Base-by-base conservation (phyloP, 1,140 invertebrate species). In the Wiebesia pumilae region DNA sequence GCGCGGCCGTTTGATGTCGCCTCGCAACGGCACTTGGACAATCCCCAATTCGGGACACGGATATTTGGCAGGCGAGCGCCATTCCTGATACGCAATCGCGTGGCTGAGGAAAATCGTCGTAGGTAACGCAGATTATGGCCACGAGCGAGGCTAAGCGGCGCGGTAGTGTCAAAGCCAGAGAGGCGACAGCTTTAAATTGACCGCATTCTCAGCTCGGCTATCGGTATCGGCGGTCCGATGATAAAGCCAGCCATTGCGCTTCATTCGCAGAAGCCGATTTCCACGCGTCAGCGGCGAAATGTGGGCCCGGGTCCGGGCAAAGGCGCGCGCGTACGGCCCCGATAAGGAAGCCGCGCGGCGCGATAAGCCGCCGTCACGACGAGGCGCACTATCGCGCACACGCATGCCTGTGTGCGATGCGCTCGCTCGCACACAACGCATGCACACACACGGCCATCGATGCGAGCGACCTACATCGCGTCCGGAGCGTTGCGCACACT, bases 401-500 rank as follows among this genome's bases (percentile, higher is more conserved):
- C 78, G 24, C n/a, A n/a, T n/a, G n/a, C n/a, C n/a, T n/a, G n/a
- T n/a, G n/a, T n/a, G n/a, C 51, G 33, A 43, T 30, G 54, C 54
- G 54, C 71, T 6, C 19, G n/a, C 30, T 24, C 67, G 27, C 12
- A 40, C 80, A 9, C 67, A 38, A 27, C 77, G 10, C 35, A 1
- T 30, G 38, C 69, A 27, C 47, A 38, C 40, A 16, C 30, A 24
- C 40, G 73, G 24, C 21, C 43, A n/a, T 40, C 33, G 54, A 7
- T 9, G 12, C 82, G 19, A 51, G 75, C 62, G 73, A 65, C 83
- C 75, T 65, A 78, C 54, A 84, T 79, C 47, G 75, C 21, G 75
- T 21, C 40, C 75, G 14, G 19, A 10, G 51, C 51, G 51, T 16
- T 54, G 51, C 51, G 51, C 51, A 54, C 51, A 54, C 51, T 54